A percentile compares a stretch with the other conserved stretches of the same genome.
phyloP scores from a whole-genome alignment of 2,113 vertebrate species.

The Phyllostomus discolor region DNA sequence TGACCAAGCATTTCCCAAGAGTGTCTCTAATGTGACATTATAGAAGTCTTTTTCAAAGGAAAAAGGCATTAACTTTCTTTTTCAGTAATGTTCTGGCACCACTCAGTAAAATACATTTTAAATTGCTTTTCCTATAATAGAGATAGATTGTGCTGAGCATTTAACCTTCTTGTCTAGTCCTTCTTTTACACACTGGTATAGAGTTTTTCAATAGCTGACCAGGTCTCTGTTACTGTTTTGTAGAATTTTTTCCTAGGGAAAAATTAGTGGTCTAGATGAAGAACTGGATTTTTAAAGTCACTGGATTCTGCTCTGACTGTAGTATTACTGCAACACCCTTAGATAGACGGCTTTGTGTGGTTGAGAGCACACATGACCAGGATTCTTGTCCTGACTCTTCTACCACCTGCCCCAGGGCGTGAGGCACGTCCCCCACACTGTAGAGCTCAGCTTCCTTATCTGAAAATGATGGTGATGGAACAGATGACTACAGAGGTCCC shows the following conservation, averaged over 20 bases:
- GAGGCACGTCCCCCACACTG: background rate
- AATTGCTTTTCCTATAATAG: conserved; percentile 35
- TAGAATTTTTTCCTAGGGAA: background rate
- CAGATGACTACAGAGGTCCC: background rate
- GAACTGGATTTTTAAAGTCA: background rate
- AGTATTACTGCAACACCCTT: background rate
- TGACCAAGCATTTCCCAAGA: conserved; percentile 32
- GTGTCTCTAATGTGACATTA: conserved; percentile 16
- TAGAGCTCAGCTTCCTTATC: background rate
- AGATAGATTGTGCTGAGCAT: background rate
- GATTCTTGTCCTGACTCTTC: background rate
- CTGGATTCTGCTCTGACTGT: background rate
- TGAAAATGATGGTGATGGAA: background rate
- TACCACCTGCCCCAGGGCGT: background rate
- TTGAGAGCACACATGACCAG: background rate
- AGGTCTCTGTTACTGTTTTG: background rate
- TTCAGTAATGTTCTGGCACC: conserved; percentile 1
- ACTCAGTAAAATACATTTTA: conserved; percentile 9
- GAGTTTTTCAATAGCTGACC: background rate
- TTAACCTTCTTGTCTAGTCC: background rate
- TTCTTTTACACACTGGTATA: background rate
- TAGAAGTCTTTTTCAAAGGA: background rate
- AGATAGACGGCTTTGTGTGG: background rate
- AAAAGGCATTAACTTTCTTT: background rate
- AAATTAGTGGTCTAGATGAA: background rate